These are phyloP conservation scores for Pleuronectes platessa DNA, from an alignment of 2,113 vertebrate species.

Conservation along the genomic window DNA sequence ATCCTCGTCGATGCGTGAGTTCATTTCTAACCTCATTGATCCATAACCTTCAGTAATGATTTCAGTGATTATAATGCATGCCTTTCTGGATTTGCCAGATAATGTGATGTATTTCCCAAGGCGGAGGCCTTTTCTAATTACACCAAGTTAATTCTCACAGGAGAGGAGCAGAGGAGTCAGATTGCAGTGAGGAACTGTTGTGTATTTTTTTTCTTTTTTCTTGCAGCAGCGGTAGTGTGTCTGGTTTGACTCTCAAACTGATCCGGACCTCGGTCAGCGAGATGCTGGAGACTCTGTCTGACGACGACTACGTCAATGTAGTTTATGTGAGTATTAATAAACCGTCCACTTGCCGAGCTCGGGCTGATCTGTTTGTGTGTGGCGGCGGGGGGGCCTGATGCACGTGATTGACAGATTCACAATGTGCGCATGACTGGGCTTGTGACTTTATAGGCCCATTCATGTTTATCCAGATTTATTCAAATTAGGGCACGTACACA, in stretches of 20 bases:
- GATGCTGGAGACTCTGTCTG: slow-evolving; percentile 97
- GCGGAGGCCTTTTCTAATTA: slow-evolving; percentile 42
- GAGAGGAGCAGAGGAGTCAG: slow-evolving; percentile 18
- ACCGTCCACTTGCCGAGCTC: not conserved
- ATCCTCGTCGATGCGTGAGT: slow-evolving; percentile 99
- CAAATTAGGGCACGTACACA: not conserved
- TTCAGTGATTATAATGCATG: slow-evolving; percentile 45
- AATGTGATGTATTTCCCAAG: slow-evolving; percentile 46
- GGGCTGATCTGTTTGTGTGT: slow-evolving; percentile 14
- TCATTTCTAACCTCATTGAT: slow-evolving; percentile 52
- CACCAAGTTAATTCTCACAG: slow-evolving; percentile 28
- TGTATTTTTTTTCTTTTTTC: not conserved
- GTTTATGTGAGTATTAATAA: slow-evolving; percentile 90
- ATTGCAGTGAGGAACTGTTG: slow-evolving; percentile 30
- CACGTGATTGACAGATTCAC: not conserved
- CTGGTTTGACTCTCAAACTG: slow-evolving; percentile 94
- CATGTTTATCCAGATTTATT: not conserved
- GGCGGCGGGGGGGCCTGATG: too few species aligned
- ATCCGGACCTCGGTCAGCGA: slow-evolving; percentile 96
- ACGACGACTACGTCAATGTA: slow-evolving; percentile 99
- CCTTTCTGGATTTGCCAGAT: slow-evolving; percentile 29
- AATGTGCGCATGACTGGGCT: not conserved
- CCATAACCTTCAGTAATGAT: slow-evolving; percentile 45
- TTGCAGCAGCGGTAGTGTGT: slow-evolving; percentile 94
- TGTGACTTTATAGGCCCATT: not conserved